phyloP scores from a whole-genome alignment of 2,113 vertebrate genomes.

The Cyprinodon tularosa region DNA sequence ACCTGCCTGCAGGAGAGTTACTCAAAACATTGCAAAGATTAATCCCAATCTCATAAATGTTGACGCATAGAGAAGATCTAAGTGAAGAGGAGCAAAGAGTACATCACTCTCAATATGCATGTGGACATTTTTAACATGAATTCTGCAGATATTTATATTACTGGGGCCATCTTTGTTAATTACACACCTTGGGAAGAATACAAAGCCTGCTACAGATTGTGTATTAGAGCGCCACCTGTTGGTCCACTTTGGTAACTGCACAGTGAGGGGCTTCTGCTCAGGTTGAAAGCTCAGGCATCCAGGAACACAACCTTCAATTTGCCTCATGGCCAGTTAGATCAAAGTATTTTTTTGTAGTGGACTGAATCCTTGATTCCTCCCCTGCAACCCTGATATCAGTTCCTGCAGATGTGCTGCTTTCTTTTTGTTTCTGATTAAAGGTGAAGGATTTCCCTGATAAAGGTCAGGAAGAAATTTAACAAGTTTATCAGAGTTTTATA shows the following conservation, averaged over 20 bases:
- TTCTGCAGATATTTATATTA: slow-evolving; percentile 20
- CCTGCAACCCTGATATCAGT: not conserved
- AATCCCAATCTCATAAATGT: not conserved
- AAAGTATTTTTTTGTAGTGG: not conserved
- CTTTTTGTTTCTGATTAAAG: not conserved
- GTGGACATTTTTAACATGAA: not conserved
- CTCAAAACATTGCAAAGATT: not conserved
- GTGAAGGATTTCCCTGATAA: not conserved
- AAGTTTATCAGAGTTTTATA: too few relatives aligned
- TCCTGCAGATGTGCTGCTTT: not conserved
- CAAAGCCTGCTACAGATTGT: not conserved
- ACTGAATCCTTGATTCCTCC: not conserved
- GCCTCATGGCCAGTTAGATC: not conserved
- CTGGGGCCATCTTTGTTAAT: slow-evolving; percentile 4
- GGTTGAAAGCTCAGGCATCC: not conserved
- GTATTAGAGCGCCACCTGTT: slow-evolving; percentile 42
- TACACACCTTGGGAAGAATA: not conserved
- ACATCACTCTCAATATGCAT: too few relatives aligned
- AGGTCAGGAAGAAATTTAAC: not conserved
- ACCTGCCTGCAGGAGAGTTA: not conserved
- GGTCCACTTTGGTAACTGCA: slow-evolving; percentile 44
- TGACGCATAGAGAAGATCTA: not conserved
- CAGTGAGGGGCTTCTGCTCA: not conserved
- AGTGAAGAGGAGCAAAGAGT: not conserved
- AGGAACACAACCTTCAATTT: not conserved